Evolutionary conservation across 2,888 invertebrate genomes (phyloP), one percentile per base, ranked within the genome.

Genomic region (Cenopis cana): DNA sequence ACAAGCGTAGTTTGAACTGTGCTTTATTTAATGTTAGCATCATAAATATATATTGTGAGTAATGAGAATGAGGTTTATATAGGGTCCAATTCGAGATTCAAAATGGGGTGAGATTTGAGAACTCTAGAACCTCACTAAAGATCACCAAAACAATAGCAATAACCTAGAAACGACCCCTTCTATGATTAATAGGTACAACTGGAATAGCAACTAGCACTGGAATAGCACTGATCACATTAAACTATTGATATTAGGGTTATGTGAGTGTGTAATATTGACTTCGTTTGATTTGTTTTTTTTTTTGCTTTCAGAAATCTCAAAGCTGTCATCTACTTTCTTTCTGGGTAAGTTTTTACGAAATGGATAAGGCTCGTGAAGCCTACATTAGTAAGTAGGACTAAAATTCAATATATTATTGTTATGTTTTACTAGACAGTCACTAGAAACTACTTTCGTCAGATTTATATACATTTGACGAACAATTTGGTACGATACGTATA

Each of bases 261-360:
- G 41, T 8, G n/a, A 33, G 2, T 24, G 24, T 24, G 24, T 33
- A 33, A 61, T 36, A 20, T 61, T 36, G 2, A 11, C n/a, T 61
- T 54, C 38, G 55, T 50, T 52, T 33, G 61, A 66, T 68, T 73
- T 60, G 68, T 54, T 73, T 75, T 76, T 73, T 76, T 73, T 38
- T 76, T 77, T 83, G 59, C 76, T 89, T 88, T 49, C 89, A 93
- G 93, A 79, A 90, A 90, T 76, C 81, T 91, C 76, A 85, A 87
- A 57, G 86, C 89, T 29, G 89, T 85, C 11, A 74, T 89, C 72
- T 85, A 82, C 75, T 88, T 85, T 75, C 91, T 88, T 77, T 85
- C 84, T 79, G 85, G 90, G 93, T 93, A 82, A 86, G 88, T 74
- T 59, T 61, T 60, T 20, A 33, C 20, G 38, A 14, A n/a, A 41